Evolutionary conservation across 2,113 vertebrate genomes (phyloP).

Genomic region (Caranx melampygus): DNA sequence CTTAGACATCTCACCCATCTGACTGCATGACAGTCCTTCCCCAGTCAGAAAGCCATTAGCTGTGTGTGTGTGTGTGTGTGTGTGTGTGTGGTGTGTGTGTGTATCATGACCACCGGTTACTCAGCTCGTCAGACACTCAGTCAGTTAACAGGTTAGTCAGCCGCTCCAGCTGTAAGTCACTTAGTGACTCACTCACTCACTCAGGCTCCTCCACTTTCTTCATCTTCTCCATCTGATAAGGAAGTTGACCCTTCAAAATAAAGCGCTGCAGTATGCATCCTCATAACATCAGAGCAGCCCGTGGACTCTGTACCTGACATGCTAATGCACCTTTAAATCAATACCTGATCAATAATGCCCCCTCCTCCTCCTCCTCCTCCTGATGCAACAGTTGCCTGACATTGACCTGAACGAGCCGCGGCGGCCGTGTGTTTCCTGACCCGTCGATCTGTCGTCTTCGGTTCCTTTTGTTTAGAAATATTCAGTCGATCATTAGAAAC

Average conservation of each 20-base stretch:
- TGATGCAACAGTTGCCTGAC: conserved; percentile 2
- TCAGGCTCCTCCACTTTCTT: not conserved
- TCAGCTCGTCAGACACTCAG: conserved; percentile 47
- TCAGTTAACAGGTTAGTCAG: conserved; percentile 39
- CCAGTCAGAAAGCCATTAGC: conserved; percentile 26
- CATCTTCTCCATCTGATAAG: not conserved
- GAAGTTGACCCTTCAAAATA: no score
- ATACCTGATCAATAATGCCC: not conserved
- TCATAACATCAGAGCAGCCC: not conserved
- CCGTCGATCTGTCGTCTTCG: no score
- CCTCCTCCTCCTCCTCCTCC: not conserved
- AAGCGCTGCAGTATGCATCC: no score
- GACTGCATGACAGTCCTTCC: conserved; percentile 49
- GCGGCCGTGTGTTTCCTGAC: no score
- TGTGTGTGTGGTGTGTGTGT: conserved; percentile 12
- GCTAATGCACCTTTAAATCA: not conserved
- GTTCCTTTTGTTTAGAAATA: no score
- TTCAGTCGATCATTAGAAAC: no score
- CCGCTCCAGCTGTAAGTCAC: conserved; percentile 41
- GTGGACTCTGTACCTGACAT: not conserved
- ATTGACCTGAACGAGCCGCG: not conserved
- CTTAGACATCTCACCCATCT: conserved; percentile 67
- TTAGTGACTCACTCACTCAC: conserved; percentile 17
- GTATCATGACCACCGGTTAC: conserved; percentile 28
- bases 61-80: conserved; percentile 33